Evolutionary conservation across 2,113 vertebrate species (phyloP).

Genomic region (Siniperca chuatsi): DNA sequence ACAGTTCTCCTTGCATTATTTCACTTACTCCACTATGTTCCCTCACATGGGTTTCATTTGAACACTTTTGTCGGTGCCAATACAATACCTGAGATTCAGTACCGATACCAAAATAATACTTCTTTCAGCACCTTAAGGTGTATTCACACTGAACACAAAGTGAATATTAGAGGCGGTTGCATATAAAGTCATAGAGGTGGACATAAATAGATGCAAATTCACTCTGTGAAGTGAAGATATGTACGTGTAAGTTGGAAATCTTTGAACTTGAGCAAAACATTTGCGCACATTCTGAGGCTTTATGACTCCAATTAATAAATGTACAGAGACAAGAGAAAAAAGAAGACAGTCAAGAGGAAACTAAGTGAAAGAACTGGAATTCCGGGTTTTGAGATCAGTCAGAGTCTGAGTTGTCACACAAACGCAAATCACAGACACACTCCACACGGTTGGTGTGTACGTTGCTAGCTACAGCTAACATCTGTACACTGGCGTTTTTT

Average conservation of each 20-base stretch:
- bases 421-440: neutral
- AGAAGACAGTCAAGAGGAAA: neutral
- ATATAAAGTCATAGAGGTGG: neutral
- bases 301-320: neutral
- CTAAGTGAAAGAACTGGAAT: neutral
- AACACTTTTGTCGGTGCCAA: neutral
- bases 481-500: neutral
- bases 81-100: neutral
- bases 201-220: neutral
- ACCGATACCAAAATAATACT: neutral
- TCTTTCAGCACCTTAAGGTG: neutral
- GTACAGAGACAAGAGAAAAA: neutral
- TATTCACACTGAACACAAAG: neutral
- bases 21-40: neutral
- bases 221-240: neutral
- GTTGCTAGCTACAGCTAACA: neutral
- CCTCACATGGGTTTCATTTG: constrained; percentile 3
- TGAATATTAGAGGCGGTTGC: neutral
- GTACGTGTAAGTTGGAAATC: neutral
- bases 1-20: constrained; percentile 15
- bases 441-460: neutral
- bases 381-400: neutral
- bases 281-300: neutral
- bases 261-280: neutral
- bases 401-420: neutral